Evolutionary conservation across 2,113 vertebrate species (phyloP).

Genomic region (Siniperca chuatsi): DNA sequence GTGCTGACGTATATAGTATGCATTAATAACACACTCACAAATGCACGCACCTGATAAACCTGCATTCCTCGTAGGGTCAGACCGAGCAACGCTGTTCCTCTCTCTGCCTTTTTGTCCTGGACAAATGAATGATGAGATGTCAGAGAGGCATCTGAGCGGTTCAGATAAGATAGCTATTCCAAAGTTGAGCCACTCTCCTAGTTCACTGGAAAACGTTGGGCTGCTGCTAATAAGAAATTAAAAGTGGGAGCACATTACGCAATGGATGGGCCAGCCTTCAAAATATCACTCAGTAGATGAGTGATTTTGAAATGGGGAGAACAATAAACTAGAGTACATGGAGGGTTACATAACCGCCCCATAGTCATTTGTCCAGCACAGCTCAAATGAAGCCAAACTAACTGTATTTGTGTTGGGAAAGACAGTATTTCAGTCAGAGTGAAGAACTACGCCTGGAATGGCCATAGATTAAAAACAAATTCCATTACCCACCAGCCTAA

Average conservation of each 20-base stretch:
- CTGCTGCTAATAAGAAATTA: conserved; percentile 49
- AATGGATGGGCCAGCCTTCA: conserved; percentile 55
- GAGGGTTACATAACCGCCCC: conserved; percentile 48
- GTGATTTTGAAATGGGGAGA: conserved; percentile 47
- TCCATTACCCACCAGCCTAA: not conserved
- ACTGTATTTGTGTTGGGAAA: conserved; percentile 8
- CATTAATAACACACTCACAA: conserved; percentile 53
- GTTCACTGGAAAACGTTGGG: conserved; percentile 25
- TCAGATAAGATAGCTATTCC: conserved; percentile 72
- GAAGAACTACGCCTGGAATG: not conserved
- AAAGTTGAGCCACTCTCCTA: conserved; percentile 38
- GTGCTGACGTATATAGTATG: conserved; percentile 31
- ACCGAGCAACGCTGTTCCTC: conserved; percentile 88
- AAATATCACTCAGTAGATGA: conserved; percentile 57
- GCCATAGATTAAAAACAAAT: not conserved
- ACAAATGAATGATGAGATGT: conserved; percentile 73
- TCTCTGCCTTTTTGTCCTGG: conserved; percentile 93
- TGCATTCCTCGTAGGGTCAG: conserved; percentile 92
- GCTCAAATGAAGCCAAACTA: conserved; percentile 29
- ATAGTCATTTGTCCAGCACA: conserved; percentile 28
- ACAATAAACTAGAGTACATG: conserved; percentile 45
- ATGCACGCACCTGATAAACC: conserved; percentile 90
- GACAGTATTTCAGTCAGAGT: not conserved
- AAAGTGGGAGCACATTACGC: conserved; percentile 45
- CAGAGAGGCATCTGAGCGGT: conserved; percentile 71